These are phyloP conservation scores for Otis tarda DNA, from an alignment of 2,113 vertebrate genomes.

Conservation along the genomic window DNA sequence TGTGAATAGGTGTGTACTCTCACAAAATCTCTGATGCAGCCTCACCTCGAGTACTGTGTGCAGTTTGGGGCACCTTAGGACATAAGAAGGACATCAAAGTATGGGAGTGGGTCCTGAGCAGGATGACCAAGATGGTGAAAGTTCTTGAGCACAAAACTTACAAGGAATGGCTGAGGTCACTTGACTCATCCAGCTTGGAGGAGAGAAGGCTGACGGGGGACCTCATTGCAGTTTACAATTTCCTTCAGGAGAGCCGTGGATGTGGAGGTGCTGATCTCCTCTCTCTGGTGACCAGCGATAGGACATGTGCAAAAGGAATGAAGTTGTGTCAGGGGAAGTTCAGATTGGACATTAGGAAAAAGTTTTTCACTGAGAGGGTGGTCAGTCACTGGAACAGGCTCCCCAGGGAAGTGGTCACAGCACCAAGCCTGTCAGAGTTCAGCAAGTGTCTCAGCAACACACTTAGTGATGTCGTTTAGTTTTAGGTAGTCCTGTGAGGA, in stretches of 20 bases:
- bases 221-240: background rate
- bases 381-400: background rate
- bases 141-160: background rate
- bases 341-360: background rate
- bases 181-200: background rate
- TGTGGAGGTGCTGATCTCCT: background rate
- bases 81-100: too few relatives aligned
- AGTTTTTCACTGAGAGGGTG: too few relatives aligned
- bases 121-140: background rate
- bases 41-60: background rate
- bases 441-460: accelerated
- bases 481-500: background rate
- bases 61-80: background rate
- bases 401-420: background rate
- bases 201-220: background rate
- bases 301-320: background rate
- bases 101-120: background rate
- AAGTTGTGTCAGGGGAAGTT: background rate
- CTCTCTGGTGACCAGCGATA: background rate
- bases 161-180: background rate
- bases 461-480: background rate
- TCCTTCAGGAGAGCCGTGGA: background rate
- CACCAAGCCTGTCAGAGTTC: background rate
- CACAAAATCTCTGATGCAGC: background rate
- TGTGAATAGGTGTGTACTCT: background rate